A percentile compares a stretch with the other conserved stretches of the same genome.
phyloP scores from a whole-genome alignment of 2,113 vertebrate genomes.

The Saccopteryx leptura region DNA sequence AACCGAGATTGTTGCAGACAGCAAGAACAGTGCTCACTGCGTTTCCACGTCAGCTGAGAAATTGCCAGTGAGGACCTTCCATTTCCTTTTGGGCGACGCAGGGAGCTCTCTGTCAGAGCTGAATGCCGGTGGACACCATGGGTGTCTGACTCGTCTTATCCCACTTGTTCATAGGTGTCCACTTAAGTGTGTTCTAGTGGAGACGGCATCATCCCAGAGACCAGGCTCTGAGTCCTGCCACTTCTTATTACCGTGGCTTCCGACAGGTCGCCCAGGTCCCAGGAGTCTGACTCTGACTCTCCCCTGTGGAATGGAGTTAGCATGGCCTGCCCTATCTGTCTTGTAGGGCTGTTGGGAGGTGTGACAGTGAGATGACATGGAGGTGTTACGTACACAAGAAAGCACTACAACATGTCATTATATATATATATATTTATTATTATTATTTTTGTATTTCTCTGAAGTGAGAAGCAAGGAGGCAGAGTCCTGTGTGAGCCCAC shows the following conservation, averaged over 20 bases:
- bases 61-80: not conserved
- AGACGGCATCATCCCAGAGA: not conserved
- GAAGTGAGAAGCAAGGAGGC: no score
- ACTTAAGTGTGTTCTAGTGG: not conserved
- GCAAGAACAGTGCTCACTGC: not conserved
- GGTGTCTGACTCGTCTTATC: not conserved
- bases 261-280: not conserved
- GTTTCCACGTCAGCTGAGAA: constrained; percentile 14
- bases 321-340: not conserved
- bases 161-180: not conserved
- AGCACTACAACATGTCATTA: not conserved
- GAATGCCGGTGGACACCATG: not conserved
- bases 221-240: not conserved
- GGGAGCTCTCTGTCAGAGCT: not conserved
- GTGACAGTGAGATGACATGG: not conserved
- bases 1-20: not conserved
- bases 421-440: no score
- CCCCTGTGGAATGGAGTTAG: not conserved
- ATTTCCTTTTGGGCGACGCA: not conserved
- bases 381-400: not conserved
- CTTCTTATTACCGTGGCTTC: not conserved
- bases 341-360: not conserved
- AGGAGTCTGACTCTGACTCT: not conserved
- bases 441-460: no score
- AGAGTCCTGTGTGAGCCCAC: no score